Evolutionary conservation across 1,140 invertebrate species (phyloP), one percentile per base, ranked within the genome.

Genomic region (Bactericera cockerelli): DNA sequence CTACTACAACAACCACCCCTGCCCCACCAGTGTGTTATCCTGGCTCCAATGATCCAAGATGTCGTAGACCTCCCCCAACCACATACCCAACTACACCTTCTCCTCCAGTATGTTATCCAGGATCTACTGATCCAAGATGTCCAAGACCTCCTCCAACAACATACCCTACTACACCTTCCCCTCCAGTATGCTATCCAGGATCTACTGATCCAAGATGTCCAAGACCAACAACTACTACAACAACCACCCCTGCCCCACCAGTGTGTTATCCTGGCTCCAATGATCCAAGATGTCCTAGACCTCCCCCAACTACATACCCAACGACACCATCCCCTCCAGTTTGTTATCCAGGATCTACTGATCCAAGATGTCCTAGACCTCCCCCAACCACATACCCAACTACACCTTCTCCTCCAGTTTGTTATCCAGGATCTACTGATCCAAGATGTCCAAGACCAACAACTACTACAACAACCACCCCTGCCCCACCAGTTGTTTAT

Each of bases 31-130:
- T 61, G 14, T 74, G 72, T 58, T 74, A 68, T 57, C 73, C 73
- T n/a, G 74, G 73, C 22, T 68, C 66, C 6, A 63, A 25, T 24
- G 70, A 75, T 61, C 66, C 70, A 10, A 64, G 71, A 54, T 73
- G 66, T 60, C 65, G 59, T 49, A 59, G 59, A 66, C 65, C 42
- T 16, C 61, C 62, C 19, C 55, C 59, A 49, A 65, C 67, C 67
- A 65, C 56, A 67, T 66, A 6, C 53, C 64, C 68, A 6, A 31
- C 58, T 8, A 69, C 68, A 24, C 16, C 57, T 16, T 1, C 26
- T 24, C 49, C 62, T 24, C 61, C 67, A 1, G 36, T 55, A 0
- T 63, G 64, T 61, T 66, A 63, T 36, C 64, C 64, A 26, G 67
- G 66, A 57, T 69, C 69, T 3, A 66, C 11, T 53, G 57, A 64